Evolutionary conservation across 1,140 invertebrate species (phyloP).

Genomic region (Pseudomyrmex concolor): DNA sequence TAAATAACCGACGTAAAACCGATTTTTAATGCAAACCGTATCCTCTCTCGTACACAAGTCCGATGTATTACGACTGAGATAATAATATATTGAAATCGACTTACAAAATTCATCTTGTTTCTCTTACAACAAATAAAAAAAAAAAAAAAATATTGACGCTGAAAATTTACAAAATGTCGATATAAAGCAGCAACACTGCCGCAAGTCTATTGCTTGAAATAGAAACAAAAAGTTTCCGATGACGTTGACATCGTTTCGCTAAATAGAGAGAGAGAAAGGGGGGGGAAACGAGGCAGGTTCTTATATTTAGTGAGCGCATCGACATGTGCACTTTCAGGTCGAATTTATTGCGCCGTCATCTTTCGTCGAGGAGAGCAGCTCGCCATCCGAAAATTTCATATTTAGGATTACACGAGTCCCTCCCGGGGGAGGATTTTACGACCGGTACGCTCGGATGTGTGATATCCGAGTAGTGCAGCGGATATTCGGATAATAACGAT

Average conservation of each 20-base stretch:
- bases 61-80: background rate
- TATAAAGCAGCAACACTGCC: too few relatives aligned
- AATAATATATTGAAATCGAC: too few relatives aligned
- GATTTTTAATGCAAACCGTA: background rate
- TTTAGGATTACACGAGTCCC: background rate
- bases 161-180: too few relatives aligned
- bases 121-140: too few relatives aligned
- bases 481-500: slow-evolving; percentile 55
- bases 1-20: slow-evolving; percentile 15
- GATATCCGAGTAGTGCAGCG: slow-evolving; percentile 13
- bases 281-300: too few relatives aligned
- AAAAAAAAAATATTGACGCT: too few relatives aligned
- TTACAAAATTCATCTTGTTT: too few relatives aligned
- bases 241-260: too few relatives aligned
- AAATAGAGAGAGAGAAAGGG: too few relatives aligned
- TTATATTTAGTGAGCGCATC: too few relatives aligned
- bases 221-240: too few relatives aligned
- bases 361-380: background rate
- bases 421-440: slow-evolving; percentile 12
- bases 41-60: background rate
- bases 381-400: slow-evolving; percentile 2
- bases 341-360: background rate
- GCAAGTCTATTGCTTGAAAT: too few relatives aligned
- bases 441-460: background rate
- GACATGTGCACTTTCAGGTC: background rate